Base-by-base conservation (phyloP, 2,797 vertebrate genomes). In the Syncerus caffer region DNA sequence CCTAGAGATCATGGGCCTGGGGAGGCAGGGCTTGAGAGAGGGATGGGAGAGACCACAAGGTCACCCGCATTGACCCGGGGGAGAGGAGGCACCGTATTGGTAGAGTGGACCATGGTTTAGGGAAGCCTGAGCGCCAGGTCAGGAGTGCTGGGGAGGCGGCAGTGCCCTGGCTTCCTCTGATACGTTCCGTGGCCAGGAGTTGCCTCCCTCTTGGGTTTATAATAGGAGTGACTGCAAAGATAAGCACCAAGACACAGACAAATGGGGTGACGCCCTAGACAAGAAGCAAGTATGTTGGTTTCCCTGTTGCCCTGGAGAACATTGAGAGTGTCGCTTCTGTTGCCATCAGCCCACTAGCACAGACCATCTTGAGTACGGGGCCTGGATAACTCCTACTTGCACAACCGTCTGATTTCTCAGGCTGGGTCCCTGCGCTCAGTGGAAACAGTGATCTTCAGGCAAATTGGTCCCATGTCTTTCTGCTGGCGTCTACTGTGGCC, bases 21-120 rank as follows among this genome's bases (percentile, higher is more conserved):
- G 23, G 34, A n/a, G 1, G 64, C 14, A 38, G 2, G 16, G 4
- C 0, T 45, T 1, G 1, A 38, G 17, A 27, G 62, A 31, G 60
- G 23, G 16, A 23, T 42, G 15, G 13, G 13, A 47, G 8, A 71
- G n/a, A 7, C 5, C 34, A 13, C 47, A 6, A 21, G 2, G 1
- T 64, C 60, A 34, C 31, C 31, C 19, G 16, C 51, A 7, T 10
- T 51, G 17, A 13, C 19, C 6, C 23, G n/a, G 12, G 25, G 71
- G 50, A 51, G 17, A 76, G 4, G 29, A 34, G 5, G 12, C 7
- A 1, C 5, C 16, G 1, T 71, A 3, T 14, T n/a, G 57, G 45
- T 15, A 25, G 7, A 76, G 53, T 17, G 4, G 42, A 47, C 23
- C n/a, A 34, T 19, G 21, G 34, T 78, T 60, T 17, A 38, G 17